A percentile compares a stretch with the other conserved stretches of the same genome.
These are phyloP conservation scores for Agapornis canus DNA, from an alignment of 2,797 vertebrate species.

Conservation along the genomic window DNA sequence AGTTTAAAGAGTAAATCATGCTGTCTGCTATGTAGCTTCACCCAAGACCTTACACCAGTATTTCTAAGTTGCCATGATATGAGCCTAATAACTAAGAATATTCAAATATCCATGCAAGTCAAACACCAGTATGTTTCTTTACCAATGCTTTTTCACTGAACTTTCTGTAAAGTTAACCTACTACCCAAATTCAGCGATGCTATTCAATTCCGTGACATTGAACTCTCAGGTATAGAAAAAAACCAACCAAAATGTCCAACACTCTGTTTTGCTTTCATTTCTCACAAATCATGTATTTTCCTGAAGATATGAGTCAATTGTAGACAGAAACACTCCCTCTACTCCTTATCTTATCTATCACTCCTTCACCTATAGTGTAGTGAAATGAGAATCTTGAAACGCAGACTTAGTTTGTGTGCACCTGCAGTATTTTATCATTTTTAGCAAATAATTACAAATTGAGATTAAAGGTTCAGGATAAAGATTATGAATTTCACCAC, in stretches of 20 bases:
- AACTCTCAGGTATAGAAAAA: not conserved
- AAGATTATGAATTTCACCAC: not conserved
- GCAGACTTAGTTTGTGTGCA: not conserved
- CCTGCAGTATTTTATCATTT: not conserved
- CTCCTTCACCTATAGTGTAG: not conserved
- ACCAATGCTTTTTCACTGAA: not conserved
- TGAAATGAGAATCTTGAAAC: not conserved
- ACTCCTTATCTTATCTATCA: not conserved
- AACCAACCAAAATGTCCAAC: fast-evolving
- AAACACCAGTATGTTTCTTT: not conserved
- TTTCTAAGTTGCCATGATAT: not conserved
- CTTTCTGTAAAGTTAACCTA: not conserved
- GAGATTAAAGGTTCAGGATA: not conserved
- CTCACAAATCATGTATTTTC: not conserved
- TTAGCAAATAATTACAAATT: not conserved
- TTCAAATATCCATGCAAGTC: not conserved
- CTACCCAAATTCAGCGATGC: not conserved
- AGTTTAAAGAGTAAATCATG: not conserved
- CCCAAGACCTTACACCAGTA: not conserved
- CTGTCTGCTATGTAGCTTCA: not conserved
- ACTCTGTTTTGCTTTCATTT: not conserved
- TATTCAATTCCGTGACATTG: not conserved
- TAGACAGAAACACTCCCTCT: not conserved
- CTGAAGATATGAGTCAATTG: not conserved
- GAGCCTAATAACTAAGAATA: not conserved